Conservation (phyloP, 2,888 invertebrate species). For the Sarcophaga caerulescens region DNA sequence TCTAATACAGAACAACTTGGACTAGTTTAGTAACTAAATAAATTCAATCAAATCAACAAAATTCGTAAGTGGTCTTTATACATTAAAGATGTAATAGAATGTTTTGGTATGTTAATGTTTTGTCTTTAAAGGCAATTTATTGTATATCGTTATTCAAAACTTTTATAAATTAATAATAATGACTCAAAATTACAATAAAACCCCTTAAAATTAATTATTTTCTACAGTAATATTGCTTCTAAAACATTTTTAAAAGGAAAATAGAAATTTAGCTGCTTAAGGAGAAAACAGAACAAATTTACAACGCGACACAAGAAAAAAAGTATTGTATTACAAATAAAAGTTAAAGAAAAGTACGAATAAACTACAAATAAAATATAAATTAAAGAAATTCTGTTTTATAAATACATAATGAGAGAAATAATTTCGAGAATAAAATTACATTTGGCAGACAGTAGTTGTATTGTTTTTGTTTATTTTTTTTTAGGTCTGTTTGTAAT, state of each 20-base stretch:
- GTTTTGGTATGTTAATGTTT: slow-evolving; percentile 19
- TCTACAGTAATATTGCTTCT: slow-evolving; percentile 47
- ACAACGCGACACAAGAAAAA: slow-evolving; percentile 26
- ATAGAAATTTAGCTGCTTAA: slow-evolving; percentile 52
- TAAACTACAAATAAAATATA: slow-evolving; percentile 7
- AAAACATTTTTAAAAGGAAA: background rate
- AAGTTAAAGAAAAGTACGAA: background rate
- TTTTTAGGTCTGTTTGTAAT: slow-evolving; percentile 9
- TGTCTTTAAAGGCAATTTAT: slow-evolving; percentile 53
- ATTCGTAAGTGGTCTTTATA: too few species aligned
- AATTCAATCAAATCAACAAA: too few species aligned
- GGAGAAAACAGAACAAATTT: slow-evolving; percentile 1
- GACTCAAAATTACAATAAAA: slow-evolving; percentile 65
- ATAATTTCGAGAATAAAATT: slow-evolving; percentile 49
- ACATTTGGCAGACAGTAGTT: slow-evolving; percentile 33
- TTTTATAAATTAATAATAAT: slow-evolving; percentile 57
- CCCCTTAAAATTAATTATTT: slow-evolving; percentile 42
- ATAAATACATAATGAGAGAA: slow-evolving; percentile 4
- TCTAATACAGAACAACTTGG: too few species aligned
- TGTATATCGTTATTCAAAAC: slow-evolving; percentile 56
- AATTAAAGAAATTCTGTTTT: slow-evolving; percentile 18
- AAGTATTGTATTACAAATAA: background rate
- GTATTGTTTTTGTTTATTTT: slow-evolving; percentile 3
- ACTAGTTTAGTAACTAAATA: too few species aligned
- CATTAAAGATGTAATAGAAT: too few species aligned